These are phyloP conservation scores for Poicephalus gulielmi DNA, from an alignment of 2,113 vertebrate species.

Conservation along the genomic window DNA sequence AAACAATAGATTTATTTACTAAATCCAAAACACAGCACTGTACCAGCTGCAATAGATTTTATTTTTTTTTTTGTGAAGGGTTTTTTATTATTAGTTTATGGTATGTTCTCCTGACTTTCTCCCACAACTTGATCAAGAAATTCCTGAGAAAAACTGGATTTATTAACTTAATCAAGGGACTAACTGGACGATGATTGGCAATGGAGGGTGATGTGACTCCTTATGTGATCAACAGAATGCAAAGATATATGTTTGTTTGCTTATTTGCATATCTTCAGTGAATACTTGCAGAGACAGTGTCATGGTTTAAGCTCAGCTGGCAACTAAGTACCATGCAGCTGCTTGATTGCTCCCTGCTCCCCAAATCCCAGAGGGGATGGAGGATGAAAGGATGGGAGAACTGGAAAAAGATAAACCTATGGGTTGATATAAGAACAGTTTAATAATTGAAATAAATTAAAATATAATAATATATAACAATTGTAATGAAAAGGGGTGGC, in stretches of 20 bases:
- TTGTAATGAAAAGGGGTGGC: not conserved
- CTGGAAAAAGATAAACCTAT: not conserved
- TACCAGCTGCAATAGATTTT: not conserved
- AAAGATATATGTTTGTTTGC: not conserved
- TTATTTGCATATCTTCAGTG: not conserved
- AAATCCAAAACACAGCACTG: not conserved
- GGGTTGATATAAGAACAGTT: not conserved
- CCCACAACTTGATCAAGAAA: not conserved
- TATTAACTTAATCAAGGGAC: not conserved
- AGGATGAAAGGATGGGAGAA: not conserved
- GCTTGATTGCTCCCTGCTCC: not conserved
- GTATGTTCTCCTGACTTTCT: not conserved
- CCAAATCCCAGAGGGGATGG: not conserved
- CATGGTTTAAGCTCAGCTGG: not conserved
- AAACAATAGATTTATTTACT: not conserved
- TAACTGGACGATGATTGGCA: not conserved
- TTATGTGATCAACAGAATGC: not conserved
- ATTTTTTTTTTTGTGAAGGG: not conserved
- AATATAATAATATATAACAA: not conserved
- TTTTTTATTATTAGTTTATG: not conserved
- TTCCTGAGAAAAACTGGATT: not conserved
- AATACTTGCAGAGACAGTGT: not conserved
- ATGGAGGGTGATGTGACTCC: not conserved
- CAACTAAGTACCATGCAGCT: not conserved
- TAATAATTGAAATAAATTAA: not conserved